Conservation (phyloP, 1,140 invertebrate species). For the Drosophila nigrodunni region DNA sequence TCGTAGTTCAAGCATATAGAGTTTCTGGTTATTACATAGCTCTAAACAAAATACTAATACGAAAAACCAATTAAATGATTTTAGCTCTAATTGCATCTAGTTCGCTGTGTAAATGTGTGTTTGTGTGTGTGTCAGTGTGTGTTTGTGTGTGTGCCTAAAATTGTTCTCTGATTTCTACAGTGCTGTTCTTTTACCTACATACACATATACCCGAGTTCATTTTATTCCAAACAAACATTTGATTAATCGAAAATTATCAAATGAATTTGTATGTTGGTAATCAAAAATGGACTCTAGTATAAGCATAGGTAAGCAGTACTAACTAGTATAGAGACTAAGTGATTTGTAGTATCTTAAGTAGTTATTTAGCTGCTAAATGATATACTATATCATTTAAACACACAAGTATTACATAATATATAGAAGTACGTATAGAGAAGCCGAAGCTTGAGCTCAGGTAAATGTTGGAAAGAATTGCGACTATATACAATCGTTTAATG, state of each 20-base stretch:
- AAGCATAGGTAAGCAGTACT: conserved; percentile 8
- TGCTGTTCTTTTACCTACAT: conserved; percentile 1
- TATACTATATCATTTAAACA: conserved; percentile 26
- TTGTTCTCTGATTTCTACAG: conserved; percentile 18
- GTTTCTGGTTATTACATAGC: conserved; percentile 24
- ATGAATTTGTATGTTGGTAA: neutral
- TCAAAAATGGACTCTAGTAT: conserved; percentile 11
- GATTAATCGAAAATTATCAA: neutral
- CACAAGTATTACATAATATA: conserved; percentile 16
- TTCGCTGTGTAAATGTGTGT: conserved; percentile 13
- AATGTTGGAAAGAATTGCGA: conserved; percentile 11
- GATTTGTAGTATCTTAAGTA: conserved; percentile 28
- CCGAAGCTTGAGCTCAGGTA: conserved; percentile 38
- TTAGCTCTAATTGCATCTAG: conserved; percentile 53
- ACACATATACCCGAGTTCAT: conserved; percentile 10
- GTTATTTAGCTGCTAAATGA: conserved; percentile 32
- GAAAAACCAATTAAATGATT: conserved; percentile 54
- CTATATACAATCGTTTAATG: conserved; percentile 29
- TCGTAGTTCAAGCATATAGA: conserved; percentile 31
- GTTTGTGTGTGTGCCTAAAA: conserved; percentile 6
- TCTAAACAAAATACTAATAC: conserved; percentile 56
- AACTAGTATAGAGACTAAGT: conserved; percentile 41
- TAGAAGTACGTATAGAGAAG: conserved; percentile 20
- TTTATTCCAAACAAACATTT: neutral
- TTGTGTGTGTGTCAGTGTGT: conserved; percentile 9